Evolutionary conservation across 1,140 invertebrate species (phyloP), one percentile per base, ranked within the genome.

Genomic region (Matsumurasca onukii): DNA sequence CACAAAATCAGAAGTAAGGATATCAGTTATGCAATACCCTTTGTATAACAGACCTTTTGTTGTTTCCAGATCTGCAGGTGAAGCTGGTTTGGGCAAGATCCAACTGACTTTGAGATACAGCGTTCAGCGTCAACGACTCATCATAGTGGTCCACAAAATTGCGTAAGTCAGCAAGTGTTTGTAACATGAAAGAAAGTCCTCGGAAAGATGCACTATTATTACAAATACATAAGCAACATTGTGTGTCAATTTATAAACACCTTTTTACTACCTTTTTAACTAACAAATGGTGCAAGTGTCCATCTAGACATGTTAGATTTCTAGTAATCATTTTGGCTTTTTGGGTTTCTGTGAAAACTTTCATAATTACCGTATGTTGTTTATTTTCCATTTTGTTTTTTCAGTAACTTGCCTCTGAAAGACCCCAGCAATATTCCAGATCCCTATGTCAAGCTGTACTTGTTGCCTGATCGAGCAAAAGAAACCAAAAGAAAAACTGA

Each of bases 401-500:
- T 17, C 77, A 91, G 89, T 69, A 92, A 95, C 80, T 85, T 98
- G 68, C 92, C 93, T 3, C 78, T 94, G 24, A 93, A 92, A 73
- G 94, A 96, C 80, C 89, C 90, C 20, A 86, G 86, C 63, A 93
- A 94, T 77, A 89, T 97, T 73, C 94, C 95, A 0, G 95, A 98
- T 82, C 95, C 95, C 0, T 98, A 98, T 78, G 94, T 98, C 0
- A 96, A 97, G 77, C 79, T 98, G 22, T 97, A 98, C 78, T 83
- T 98, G 39, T 80, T 97, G 39, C 95, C 95, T 0, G 95, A 95
- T 71, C 84, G 89, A 31, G 85, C 89, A 25, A 94, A 93, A 79
- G 91, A 94, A 73, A 89, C 89, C 0, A 98, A 98, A 80, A 86
- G 93, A 31, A 98, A 97, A 81, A 98, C 95, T 15, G 86, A 86